Percentiles rank a stretch among this genome's conserved stretches.
Conservation (phyloP, 2,113 vertebrate species). For the Todiramphus saurophagus region DNA sequence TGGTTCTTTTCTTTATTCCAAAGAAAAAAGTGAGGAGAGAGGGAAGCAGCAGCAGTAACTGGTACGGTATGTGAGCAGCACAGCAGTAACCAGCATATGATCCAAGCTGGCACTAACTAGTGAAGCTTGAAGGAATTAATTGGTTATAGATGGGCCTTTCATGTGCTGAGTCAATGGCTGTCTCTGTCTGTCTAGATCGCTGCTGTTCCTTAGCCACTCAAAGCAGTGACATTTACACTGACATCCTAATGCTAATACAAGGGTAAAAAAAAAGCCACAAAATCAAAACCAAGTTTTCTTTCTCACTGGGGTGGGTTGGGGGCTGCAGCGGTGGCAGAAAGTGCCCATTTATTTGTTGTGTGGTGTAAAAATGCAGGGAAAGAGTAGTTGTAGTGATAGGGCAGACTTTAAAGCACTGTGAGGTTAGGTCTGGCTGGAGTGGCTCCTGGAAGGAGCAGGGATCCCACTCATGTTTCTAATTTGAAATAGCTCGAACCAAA, state of each 20-base stretch:
- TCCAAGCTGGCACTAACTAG: background rate
- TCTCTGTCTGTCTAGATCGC: background rate
- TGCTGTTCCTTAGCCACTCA: background rate
- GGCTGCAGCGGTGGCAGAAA: background rate
- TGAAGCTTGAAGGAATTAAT: conserved; percentile 11
- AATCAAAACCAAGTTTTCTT: background rate
- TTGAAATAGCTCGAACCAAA: background rate
- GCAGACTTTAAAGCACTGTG: background rate
- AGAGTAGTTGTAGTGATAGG: background rate
- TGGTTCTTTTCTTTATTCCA: background rate
- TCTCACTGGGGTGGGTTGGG: background rate
- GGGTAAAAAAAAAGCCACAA: rapidly evolving
- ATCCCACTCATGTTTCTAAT: background rate
- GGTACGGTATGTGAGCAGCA: background rate
- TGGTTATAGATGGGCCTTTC: background rate
- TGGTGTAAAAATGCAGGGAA: background rate
- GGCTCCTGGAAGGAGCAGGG: background rate
- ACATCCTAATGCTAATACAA: background rate
- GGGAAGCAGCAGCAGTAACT: conserved; percentile 26
- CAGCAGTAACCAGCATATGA: background rate
- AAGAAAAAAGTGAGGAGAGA: background rate
- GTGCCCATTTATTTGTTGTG: background rate
- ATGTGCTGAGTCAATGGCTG: conserved; percentile 33
- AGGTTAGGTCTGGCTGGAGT: background rate
- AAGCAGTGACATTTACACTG: background rate